phyloP scores from a whole-genome alignment of 92 coral and sea anemone species.

The Palythoa heliodiscus region DNA sequence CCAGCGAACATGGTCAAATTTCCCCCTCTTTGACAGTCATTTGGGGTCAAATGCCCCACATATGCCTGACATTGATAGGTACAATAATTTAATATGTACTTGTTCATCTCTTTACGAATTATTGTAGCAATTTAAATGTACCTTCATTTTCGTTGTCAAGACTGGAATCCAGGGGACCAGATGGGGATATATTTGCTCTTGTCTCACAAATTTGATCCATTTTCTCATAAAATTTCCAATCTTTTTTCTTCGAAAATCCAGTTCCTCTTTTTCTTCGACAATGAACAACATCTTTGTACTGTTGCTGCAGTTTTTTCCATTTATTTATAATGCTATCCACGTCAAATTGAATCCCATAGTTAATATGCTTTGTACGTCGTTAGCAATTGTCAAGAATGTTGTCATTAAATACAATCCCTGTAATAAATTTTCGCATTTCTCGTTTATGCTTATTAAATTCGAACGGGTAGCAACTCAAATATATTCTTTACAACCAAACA shows the following conservation, averaged over 20 bases:
- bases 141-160: conserved; percentile 15
- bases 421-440: not conserved
- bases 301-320: conserved; percentile 28
- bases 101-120: conserved; percentile 5
- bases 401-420: not conserved
- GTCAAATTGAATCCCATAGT: not conserved
- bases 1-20: too few species aligned
- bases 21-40: too few species aligned
- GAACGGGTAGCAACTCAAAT: not conserved
- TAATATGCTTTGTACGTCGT: not conserved
- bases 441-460: not conserved
- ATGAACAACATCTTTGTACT: conserved; percentile 11
- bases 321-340: conserved; percentile 48
- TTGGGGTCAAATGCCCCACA: too few species aligned
- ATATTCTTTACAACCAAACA: conserved; percentile 5
- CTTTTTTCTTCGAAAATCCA: conserved; percentile 9
- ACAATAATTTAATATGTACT: not conserved
- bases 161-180: not conserved
- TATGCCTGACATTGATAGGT: too few species aligned
- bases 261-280: conserved; percentile 13
- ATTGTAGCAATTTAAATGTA: conserved; percentile 1
- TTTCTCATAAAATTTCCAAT: conserved; percentile 10
- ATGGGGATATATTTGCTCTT: conserved; percentile 3
- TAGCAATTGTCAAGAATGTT: not conserved
- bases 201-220: conserved; percentile 7